These are phyloP conservation scores for Neocrepidodera transversa DNA, from an alignment of 2,888 invertebrate species.

Conservation along the genomic window DNA sequence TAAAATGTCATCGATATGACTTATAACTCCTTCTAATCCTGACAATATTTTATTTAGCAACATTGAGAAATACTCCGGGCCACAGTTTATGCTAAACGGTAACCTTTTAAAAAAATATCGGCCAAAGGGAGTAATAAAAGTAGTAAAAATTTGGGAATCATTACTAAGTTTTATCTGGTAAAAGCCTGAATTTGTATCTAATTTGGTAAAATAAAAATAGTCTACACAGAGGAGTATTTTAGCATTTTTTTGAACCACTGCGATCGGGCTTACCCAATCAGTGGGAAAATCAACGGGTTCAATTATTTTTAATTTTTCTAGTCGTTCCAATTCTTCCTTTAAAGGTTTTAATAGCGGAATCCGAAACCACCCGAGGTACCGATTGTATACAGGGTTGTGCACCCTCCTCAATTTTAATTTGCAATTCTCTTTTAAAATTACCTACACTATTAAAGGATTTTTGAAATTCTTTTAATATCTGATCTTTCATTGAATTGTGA, in stretches of 20 bases:
- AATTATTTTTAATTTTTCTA: conserved; percentile 32
- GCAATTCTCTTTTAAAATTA: conserved; percentile 31
- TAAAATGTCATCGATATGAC: conserved; percentile 35
- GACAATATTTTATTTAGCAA: conserved; percentile 24
- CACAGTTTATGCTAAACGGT: conserved; percentile 34
- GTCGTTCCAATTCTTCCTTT: conserved; percentile 32
- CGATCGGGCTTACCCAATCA: conserved; percentile 36
- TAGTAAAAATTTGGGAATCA: conserved; percentile 11
- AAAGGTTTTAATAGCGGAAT: conserved; percentile 38
- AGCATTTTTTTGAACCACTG: conserved; percentile 33
- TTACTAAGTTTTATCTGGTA: conserved; percentile 24
- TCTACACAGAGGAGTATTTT: conserved; percentile 35
- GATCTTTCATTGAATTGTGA: neutral
- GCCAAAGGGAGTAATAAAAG: conserved; percentile 29
- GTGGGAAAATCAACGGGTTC: conserved; percentile 34
- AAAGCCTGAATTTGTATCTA: conserved; percentile 27
- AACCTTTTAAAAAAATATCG: conserved; percentile 33
- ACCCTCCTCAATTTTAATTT: conserved; percentile 23
- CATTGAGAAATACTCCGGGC: conserved; percentile 32
- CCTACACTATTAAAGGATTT: conserved; percentile 27
- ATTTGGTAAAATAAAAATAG: conserved; percentile 37
- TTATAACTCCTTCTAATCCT: conserved; percentile 30
- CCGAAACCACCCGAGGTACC: conserved; percentile 35
- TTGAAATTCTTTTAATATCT: conserved; percentile 15
- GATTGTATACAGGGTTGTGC: conserved; percentile 31